phyloP scores from a whole-genome alignment of 1,140 invertebrate species.

The Holcopasites calliopsidis region DNA sequence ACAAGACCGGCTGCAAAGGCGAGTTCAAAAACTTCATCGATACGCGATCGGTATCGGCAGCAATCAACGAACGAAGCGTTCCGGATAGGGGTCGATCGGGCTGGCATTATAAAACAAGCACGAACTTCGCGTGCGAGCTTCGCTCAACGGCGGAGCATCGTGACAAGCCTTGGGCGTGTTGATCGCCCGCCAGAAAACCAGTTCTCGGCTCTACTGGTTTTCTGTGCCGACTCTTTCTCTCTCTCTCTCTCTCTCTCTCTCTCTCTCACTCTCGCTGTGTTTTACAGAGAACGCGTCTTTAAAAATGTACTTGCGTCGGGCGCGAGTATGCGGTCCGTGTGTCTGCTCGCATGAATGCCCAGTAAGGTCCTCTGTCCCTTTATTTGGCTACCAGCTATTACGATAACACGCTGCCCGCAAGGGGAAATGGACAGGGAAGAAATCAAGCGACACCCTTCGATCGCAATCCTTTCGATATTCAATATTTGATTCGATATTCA shows the following conservation, averaged over 20 bases:
- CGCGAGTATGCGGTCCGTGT: too few relatives aligned
- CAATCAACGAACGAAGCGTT: constrained; percentile 25
- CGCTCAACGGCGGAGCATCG: constrained; percentile 57
- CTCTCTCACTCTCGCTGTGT: too few relatives aligned
- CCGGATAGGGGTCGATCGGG: constrained; percentile 5
- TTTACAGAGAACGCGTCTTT: constrained; percentile 7
- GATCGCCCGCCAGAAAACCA: constrained; percentile 66
- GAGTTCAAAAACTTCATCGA: constrained; percentile 23
- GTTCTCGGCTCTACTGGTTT: constrained; percentile 55
- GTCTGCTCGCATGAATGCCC: too few relatives aligned
- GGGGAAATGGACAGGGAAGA: background rate
- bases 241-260: too few relatives aligned
- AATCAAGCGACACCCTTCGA: too few relatives aligned
- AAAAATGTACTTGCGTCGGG: too few relatives aligned
- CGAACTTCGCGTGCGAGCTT: constrained; percentile 54
- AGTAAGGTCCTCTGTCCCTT: constrained; percentile 59
- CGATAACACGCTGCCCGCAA: constrained; percentile 52
- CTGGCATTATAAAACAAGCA: constrained; percentile 51
- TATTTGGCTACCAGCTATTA: constrained; percentile 68
- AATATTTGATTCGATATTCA: too few relatives aligned
- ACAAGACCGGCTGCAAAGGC: background rate
- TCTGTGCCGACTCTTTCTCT: constrained; percentile 29
- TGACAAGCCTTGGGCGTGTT: constrained; percentile 67
- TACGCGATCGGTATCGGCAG: background rate
- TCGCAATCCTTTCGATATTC: too few relatives aligned